Conservation (phyloP, 2,888 invertebrate species). For the Campaea margaritaria region DNA sequence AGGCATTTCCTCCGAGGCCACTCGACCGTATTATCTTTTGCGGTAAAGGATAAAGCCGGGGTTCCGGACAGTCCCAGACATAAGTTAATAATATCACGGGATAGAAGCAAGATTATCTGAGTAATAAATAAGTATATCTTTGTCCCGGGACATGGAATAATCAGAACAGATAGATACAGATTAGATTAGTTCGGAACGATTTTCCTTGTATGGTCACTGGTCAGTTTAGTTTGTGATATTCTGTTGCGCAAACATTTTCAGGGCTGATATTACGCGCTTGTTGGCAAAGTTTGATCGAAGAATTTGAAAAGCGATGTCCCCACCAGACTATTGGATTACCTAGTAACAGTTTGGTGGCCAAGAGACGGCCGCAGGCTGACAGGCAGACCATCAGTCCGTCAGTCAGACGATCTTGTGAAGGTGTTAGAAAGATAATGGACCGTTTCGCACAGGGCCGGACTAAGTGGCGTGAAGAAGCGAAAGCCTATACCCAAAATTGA, state of each 20-base stretch:
- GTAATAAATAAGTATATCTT: slow-evolving; percentile 32
- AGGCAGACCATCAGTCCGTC: too few relatives aligned
- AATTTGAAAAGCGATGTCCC: too few relatives aligned
- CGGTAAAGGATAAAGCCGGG: slow-evolving; percentile 28
- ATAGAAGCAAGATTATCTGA: slow-evolving; percentile 33
- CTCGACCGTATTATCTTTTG: slow-evolving; percentile 49
- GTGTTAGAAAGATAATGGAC: too few relatives aligned
- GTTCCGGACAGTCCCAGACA: slow-evolving; percentile 19
- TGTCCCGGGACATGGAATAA: slow-evolving; percentile 20
- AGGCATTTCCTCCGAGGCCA: slow-evolving; percentile 57
- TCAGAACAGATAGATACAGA: slow-evolving; percentile 1
- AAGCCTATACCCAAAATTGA: too few relatives aligned
- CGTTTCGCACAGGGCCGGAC: too few relatives aligned
- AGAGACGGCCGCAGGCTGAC: too few relatives aligned
- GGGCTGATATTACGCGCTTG: neutral
- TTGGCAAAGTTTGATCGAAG: too few relatives aligned
- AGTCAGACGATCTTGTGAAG: too few relatives aligned
- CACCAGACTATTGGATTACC: too few relatives aligned
- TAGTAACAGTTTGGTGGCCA: too few relatives aligned
- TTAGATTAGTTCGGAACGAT: neutral
- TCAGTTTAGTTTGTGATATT: too few relatives aligned
- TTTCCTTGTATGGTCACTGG: neutral
- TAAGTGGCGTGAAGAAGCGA: too few relatives aligned
- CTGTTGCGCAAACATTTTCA: neutral
- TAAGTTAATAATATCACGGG: slow-evolving; percentile 36